Evolutionary conservation across 1,140 invertebrate species (phyloP).

Genomic region (Drosophila erecta): DNA sequence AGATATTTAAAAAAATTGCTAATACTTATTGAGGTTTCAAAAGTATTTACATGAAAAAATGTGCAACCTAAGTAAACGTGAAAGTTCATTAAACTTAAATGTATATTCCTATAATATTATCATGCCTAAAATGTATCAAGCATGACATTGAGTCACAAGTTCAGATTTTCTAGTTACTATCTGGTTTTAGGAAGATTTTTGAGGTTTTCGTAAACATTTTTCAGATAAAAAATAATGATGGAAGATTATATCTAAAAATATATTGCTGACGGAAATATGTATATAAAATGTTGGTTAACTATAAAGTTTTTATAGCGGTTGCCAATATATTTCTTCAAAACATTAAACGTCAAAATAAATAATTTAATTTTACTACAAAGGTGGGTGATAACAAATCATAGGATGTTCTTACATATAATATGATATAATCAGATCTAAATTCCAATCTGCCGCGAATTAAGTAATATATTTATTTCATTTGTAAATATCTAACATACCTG

Average conservation of each 20-base stretch:
- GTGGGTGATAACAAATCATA: no score
- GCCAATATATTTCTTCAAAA: no score
- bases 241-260: background rate
- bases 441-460: no score
- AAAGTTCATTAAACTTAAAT: background rate
- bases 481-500: no score
- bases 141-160: background rate
- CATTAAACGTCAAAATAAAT: no score
- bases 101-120: background rate
- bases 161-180: constrained; percentile 1
- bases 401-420: no score
- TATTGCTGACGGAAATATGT: background rate
- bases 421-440: no score
- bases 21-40: background rate
- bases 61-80: background rate
- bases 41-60: background rate
- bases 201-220: background rate
- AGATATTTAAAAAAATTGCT: background rate
- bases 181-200: constrained; percentile 1
- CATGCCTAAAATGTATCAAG: background rate
- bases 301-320: no score
- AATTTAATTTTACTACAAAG: no score
- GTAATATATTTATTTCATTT: no score
- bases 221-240: background rate
- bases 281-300: no score